These are phyloP conservation scores for Upupa epops DNA, from an alignment of 2,113 vertebrate species.

Conservation along the genomic window DNA sequence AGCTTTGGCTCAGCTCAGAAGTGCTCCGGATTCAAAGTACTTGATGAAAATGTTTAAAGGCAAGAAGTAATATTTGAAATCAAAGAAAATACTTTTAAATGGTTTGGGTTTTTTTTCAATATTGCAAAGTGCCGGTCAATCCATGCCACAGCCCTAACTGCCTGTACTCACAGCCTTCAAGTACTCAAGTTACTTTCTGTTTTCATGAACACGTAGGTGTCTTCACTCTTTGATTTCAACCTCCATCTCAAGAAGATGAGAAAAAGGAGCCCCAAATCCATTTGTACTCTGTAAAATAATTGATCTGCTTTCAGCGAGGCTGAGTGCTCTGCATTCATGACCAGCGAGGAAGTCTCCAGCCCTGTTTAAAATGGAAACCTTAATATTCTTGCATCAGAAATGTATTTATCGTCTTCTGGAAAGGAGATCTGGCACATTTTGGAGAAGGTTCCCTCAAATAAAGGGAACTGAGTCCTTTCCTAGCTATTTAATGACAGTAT, in stretches of 20 bases:
- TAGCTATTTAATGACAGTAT: slow-evolving; percentile 47
- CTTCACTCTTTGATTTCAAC: not conserved
- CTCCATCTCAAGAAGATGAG: not conserved
- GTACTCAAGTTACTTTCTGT: not conserved
- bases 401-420: slow-evolving; percentile 23
- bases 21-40: not conserved
- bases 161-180: not conserved
- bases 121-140: not conserved
- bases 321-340: not conserved
- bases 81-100: not conserved
- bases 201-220: not conserved
- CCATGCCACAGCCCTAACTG: not conserved
- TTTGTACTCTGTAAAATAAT: not conserved
- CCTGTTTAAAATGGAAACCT: not conserved
- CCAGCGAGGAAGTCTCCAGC: not conserved
- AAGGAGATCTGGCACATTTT: slow-evolving; percentile 8
- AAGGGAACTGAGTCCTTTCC: not conserved
- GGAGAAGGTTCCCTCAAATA: not conserved
- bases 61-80: not conserved
- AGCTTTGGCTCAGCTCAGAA: not conserved
- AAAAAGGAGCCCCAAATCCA: not conserved
- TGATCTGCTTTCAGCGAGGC: not conserved
- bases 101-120: too few species aligned
- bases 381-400: slow-evolving; percentile 38
- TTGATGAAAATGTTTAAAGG: not conserved